A percentile compares a stretch with the other conserved stretches of the same genome.
phyloP scores from a whole-genome alignment of 2,113 vertebrate species.

The Lophius piscatorius region DNA sequence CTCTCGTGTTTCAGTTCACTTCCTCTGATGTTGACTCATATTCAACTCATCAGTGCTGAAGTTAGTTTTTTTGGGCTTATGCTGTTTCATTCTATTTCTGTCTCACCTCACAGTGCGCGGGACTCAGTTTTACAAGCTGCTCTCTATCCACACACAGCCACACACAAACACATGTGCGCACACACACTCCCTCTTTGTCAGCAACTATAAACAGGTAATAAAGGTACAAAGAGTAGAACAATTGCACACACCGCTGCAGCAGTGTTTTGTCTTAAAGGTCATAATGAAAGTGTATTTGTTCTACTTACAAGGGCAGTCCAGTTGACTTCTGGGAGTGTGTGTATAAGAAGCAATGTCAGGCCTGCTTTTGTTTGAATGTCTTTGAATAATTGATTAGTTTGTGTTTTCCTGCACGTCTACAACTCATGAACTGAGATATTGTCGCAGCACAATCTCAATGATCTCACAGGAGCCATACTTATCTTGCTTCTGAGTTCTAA shows the following conservation, averaged over 20 bases:
- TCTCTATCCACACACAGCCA: neutral
- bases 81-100: neutral
- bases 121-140: neutral
- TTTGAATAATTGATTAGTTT: too few species aligned
- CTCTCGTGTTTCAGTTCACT: neutral
- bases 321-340: constrained; percentile 2
- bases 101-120: neutral
- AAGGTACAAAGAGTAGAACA: constrained; percentile 42
- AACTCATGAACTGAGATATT: neutral
- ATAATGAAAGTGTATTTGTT: constrained; percentile 43
- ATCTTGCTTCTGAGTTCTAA: neutral
- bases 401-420: too few species aligned
- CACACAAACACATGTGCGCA: neutral
- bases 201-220: constrained; percentile 29
- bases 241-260: constrained; percentile 10
- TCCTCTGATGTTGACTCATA: constrained; percentile 30
- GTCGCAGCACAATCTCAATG: neutral
- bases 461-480: neutral
- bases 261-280: constrained; percentile 12
- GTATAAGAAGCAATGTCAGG: neutral
- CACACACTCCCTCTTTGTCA: neutral
- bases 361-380: neutral
- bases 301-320: constrained; percentile 29
- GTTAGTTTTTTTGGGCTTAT: neutral
- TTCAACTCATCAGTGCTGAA: constrained; percentile 13